Evolutionary conservation across 2,888 invertebrate species (phyloP).

Genomic region (Tetropium fuscum): DNA sequence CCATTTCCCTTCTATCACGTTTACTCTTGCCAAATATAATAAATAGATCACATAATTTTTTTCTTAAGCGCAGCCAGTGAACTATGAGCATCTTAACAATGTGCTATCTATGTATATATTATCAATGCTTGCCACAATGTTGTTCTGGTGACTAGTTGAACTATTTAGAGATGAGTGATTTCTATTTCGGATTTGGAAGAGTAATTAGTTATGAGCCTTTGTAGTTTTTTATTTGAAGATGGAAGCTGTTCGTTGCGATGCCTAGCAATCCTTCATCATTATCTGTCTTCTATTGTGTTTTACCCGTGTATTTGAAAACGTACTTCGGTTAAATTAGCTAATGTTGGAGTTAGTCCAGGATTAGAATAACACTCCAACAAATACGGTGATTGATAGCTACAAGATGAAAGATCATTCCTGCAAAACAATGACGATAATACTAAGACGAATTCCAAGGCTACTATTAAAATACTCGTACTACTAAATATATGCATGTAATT

Average conservation of each 20-base stretch:
- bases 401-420: constrained; percentile 45
- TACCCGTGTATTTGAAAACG: constrained; percentile 45
- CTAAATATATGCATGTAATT: too few relatives aligned
- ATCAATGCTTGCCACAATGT: too few relatives aligned
- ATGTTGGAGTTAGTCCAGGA: constrained; percentile 50
- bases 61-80: too few relatives aligned
- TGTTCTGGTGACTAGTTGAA: constrained; percentile 6
- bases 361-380: constrained; percentile 42
- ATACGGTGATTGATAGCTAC: constrained; percentile 47
- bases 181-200: constrained; percentile 10
- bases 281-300: constrained; percentile 37
- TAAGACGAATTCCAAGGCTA: constrained; percentile 25
- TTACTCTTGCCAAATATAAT: too few relatives aligned
- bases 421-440: constrained; percentile 26
- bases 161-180: constrained; percentile 17
- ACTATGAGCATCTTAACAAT: too few relatives aligned
- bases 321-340: constrained; percentile 45
- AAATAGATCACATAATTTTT: too few relatives aligned
- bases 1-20: too few relatives aligned
- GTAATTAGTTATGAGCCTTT: constrained; percentile 21
- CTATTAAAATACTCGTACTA: too few relatives aligned
- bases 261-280: constrained; percentile 24
- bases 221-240: constrained; percentile 1
- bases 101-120: too few relatives aligned
- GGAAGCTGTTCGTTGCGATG: constrained; percentile 5